These are phyloP conservation scores for Daphoenositta chrysoptera DNA, from an alignment of 2,113 vertebrate species.

Conservation along the genomic window DNA sequence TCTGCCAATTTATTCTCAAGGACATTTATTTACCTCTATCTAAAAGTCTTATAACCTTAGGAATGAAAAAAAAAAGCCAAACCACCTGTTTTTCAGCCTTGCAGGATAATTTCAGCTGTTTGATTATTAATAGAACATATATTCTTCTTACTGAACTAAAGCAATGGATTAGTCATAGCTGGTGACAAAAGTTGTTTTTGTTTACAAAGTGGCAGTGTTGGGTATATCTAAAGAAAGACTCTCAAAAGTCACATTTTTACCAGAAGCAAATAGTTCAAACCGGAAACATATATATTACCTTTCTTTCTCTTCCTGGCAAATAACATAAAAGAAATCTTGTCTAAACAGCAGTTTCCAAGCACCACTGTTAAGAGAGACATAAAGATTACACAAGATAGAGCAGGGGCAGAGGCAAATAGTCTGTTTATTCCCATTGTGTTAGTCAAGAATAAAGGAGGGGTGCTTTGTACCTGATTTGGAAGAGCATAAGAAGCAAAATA, in stretches of 20 bases:
- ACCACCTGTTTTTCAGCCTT: slow-evolving; percentile 38
- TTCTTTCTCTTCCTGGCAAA: background rate
- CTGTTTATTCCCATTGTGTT: background rate
- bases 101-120: slow-evolving; percentile 41
- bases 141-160: slow-evolving; percentile 65
- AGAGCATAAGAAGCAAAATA: background rate
- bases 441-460: background rate
- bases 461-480: background rate
- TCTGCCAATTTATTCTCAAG: background rate
- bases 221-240: slow-evolving; percentile 42
- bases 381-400: background rate
- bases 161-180: slow-evolving; percentile 66
- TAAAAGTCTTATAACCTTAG: background rate
- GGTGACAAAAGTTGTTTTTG: slow-evolving; percentile 56
- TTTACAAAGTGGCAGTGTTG: slow-evolving; percentile 44
- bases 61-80: background rate
- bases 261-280: slow-evolving; percentile 11
- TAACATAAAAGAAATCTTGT: background rate
- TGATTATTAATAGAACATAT: slow-evolving; percentile 60
- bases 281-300: slow-evolving; percentile 35
- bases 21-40: background rate
- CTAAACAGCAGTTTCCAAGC: background rate
- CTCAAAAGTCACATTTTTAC: slow-evolving; percentile 52
- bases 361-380: background rate
- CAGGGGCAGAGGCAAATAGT: background rate